Base-by-base conservation (phyloP, 2,797 vertebrate species). In the Phrynocephalus forsythii region DNA sequence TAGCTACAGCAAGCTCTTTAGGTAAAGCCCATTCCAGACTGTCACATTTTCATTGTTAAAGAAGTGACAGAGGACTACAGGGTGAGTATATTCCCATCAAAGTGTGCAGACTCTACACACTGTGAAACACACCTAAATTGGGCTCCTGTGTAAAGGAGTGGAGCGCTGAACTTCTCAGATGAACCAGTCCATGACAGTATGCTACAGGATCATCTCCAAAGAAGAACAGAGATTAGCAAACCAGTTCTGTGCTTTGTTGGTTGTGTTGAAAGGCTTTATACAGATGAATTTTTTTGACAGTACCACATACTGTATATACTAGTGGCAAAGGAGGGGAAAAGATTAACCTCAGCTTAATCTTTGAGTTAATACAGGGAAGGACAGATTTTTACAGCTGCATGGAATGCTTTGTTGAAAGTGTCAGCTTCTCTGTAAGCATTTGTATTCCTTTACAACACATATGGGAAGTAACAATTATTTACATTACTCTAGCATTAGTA, bases 391-490 rank as follows among this genome's bases (percentile, higher is more conserved):
- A 73, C 6, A 89, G 10, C 26, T 69, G 33, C 84, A 90, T 50
- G 75, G 2, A 75, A 72, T 13, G 0, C 82, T 63, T 28, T 67
- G 22, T 9, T 77, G 77, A 88, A 92, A 91, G 92, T 88, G 52
- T 85, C 84, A 71, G 0, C 79, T 91, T 92, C 44, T 33, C 56
- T 33, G 87, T 91, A 92, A 89, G 1, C 71, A 63, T 88, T 90
- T 88, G 11, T 80, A 16, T 92, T 92, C 33, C 86, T 90, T 90
- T 79, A 71, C 66, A 88, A 18, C 63, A 15, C 0, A 0, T 0
- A 0, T 77, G 30, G 7, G 52, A 90, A 92, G 85, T 0, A 77
- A 5, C 71, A 82, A 48, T 73, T 18, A n/a, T 76, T 88, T 79
- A 30, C 30, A 18, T 15, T 88, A 86, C 5, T 90, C 66, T 72